Evolutionary conservation across 2,113 vertebrate species (phyloP), one percentile per base, ranked within the genome.

Genomic region (Anser cygnoides): DNA sequence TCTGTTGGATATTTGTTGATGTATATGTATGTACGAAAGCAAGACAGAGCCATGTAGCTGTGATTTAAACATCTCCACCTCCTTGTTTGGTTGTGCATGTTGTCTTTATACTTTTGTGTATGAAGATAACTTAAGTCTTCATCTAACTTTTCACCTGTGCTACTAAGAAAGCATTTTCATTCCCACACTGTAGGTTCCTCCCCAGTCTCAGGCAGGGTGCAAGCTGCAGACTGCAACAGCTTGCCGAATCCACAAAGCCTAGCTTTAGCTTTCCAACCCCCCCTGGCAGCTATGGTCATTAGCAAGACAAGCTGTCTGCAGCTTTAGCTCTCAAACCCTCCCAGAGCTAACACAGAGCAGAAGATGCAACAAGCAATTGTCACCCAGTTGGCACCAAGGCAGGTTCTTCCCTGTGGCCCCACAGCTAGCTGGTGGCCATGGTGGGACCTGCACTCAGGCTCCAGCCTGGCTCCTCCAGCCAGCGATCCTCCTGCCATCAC

Each of bases 171-270:
- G 19, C 21, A 39, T 65, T 65, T 90, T 66, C 31, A 17, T 12
- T 17, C 11, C 22, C 2, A 0, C 25, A 46, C 11, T 1, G 3
- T 0, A 1, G 2, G 8, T 57, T 86, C 28, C 37, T 89, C 21
- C 21, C 25, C 20, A 28, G 23, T 31, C 35, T 78, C 41, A 37
- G 26, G 28, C 59, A 73, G 35, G 33, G 33, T 39, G 62, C 37
- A 52, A 37, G 21, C 18, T 23, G 43, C 13, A 68, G 49, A 43
- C 3, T 61, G 62, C 67, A 82, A 23, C 20, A n/a, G n/a, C 71
- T 71, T 1, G 3, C 15, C 73, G 29, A 63, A 25, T 78, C 54
- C 79, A 29, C 29, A 90, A 90, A 92, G 67, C 0, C 2, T 10
- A 10, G 13, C 59, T 94, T 59, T 74, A 89, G 35, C 66, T 57